Conservation (phyloP, 1,140 invertebrate genomes). For the Pristionchus pacificus region DNA sequence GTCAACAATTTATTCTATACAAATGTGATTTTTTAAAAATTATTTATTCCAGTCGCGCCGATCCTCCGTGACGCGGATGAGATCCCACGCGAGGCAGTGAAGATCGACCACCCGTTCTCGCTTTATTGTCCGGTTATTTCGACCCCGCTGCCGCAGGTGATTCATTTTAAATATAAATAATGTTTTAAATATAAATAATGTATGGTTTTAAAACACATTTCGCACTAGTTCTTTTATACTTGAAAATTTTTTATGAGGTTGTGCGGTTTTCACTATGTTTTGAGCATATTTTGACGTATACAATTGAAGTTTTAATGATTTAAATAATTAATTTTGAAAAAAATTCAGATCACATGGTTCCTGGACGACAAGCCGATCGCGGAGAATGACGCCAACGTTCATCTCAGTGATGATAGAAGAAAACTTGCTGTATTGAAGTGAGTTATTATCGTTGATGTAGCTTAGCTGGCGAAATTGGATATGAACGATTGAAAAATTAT, state of each 20-base stretch:
- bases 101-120: conserved; percentile 35
- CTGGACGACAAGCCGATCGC: conserved; percentile 31
- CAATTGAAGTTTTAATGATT: too few species aligned
- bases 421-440: conserved; percentile 29
- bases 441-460: not conserved
- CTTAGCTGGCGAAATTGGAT: too few species aligned
- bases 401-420: conserved; percentile 39
- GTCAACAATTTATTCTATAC: too few species aligned
- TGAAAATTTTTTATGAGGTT: too few species aligned
- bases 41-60: conserved; percentile 34
- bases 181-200: too few species aligned
- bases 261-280: too few species aligned
- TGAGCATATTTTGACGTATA: too few species aligned
- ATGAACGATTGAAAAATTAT: too few species aligned
- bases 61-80: conserved; percentile 37
- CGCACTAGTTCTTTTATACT: too few species aligned
- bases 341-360: conserved; percentile 37
- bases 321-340: too few species aligned
- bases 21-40: conserved; percentile 1
- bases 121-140: conserved; percentile 45
- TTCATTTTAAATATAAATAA: not conserved
- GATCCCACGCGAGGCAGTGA: conserved; percentile 30
- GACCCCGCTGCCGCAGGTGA: conserved; percentile 34
- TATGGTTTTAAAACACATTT: too few species aligned
- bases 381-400: conserved; percentile 10